Base-by-base conservation (phyloP, 2,797 vertebrate genomes). In the Galagoides demidoff region DNA sequence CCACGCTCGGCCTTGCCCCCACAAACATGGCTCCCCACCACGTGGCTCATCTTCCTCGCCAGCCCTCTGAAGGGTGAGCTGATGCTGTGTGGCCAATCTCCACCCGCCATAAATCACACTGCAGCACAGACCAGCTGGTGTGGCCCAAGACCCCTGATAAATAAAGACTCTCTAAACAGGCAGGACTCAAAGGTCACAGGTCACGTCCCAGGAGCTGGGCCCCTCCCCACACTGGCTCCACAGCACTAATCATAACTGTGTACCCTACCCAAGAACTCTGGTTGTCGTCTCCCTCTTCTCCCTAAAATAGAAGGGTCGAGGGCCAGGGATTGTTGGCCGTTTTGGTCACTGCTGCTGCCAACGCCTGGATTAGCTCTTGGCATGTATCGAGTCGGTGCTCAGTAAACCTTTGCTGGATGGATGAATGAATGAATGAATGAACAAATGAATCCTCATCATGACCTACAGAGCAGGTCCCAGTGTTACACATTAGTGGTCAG, bases 21-120 rank as follows among this genome's bases (percentile, higher is more conserved):
- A 17, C 0, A 3, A 78, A 55, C 8, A 4, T 22, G n/a, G 61
- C 84, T 63, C 52, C 27, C 27, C 7, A 3, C 25, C 16, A 0
- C 4, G 19, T 8, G 27, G 27, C 27, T 68, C n/a, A 37, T 16
- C 57, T 84, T 52, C 1, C 17, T 7, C 39, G 49, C 34, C n/a
- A 19, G 66, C 6, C 34, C 66, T 64, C 14, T 14, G 31, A 77
- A 79, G 43, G 31, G 10, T 70, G 20, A 43, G 27, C 10, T 20
- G 59, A 84, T 2, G 20, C 22, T 0, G 16, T 37, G 81, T 49
- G 29, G 61, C 37, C 37, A 22, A 23, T 19, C 34, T n/a, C 78
- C 23, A 2, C 4, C 4, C 20, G 20, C 17, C 70, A 19, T 13
- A 70, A 52, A 34, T 25, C 64, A 25, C 63, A 22, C 2, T 7